Conservation (phyloP, 2,113 vertebrate species). For the Sinosuthora webbiana region DNA sequence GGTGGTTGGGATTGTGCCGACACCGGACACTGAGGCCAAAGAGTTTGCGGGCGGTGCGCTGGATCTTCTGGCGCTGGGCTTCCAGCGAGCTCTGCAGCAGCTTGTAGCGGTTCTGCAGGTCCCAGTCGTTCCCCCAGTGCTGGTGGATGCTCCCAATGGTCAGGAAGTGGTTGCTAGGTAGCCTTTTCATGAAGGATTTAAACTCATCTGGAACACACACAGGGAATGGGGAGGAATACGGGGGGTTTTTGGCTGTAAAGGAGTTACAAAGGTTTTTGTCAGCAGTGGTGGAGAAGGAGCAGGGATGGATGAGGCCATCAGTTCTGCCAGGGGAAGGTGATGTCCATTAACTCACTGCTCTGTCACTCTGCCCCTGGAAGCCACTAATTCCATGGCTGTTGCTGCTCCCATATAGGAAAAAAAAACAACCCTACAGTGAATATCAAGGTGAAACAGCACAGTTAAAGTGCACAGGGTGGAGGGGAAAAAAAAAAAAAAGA, state of each 20-base stretch:
- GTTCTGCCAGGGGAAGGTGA: background rate
- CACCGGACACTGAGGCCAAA: conserved; percentile 97
- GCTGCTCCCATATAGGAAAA: background rate
- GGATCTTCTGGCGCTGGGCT: conserved; percentile 91
- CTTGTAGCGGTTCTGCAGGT: conserved; percentile 95
- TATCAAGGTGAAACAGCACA: background rate
- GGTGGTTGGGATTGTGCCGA: conserved; percentile 97
- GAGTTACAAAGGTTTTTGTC: background rate
- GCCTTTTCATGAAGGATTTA: conserved; percentile 95
- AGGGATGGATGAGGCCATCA: background rate
- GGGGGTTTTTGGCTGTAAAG: background rate
- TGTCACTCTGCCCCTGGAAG: background rate
- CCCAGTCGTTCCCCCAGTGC: conserved; percentile 98
- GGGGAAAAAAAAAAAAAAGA: background rate
- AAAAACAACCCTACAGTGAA: background rate
- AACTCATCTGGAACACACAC: conserved; percentile 86
- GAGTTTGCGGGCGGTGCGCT: conserved; percentile 94
- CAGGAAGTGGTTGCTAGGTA: conserved; percentile 96
- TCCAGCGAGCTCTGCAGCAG: conserved; percentile 92
- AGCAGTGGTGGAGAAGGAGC: background rate
- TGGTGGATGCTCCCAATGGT: conserved; percentile 96
- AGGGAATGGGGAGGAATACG: background rate
- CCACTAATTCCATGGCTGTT: background rate
- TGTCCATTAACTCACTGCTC: background rate
- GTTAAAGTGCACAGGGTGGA: background rate